These are phyloP conservation scores for Deilephila porcellus DNA, from an alignment of 2,888 invertebrate genomes.

Conservation along the genomic window DNA sequence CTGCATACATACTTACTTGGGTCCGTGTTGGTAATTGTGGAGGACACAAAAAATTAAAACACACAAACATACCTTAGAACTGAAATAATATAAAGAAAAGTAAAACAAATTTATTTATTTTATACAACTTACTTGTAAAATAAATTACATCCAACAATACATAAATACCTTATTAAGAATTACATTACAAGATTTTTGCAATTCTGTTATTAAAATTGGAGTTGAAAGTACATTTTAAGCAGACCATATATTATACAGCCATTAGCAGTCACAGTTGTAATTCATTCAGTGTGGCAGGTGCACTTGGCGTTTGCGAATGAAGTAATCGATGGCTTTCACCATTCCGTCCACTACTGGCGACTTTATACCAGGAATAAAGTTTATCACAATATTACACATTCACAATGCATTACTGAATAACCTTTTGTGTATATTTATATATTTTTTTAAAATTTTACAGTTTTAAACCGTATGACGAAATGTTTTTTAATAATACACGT, in stretches of 20 bases:
- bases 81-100: too few relatives aligned
- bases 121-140: too few relatives aligned
- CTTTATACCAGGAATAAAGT: neutral
- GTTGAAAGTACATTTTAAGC: neutral
- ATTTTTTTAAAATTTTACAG: too few relatives aligned
- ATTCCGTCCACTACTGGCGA: neutral
- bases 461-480: too few relatives aligned
- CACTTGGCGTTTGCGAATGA: slow-evolving; percentile 5
- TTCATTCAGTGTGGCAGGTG: slow-evolving; percentile 15
- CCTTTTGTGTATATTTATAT: neutral
- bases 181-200: too few relatives aligned
- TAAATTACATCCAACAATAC: too few relatives aligned
- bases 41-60: neutral
- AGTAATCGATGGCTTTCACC: slow-evolving; percentile 4
- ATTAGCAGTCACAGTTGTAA: slow-evolving; percentile 11
- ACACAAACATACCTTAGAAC: too few relatives aligned
- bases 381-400: neutral
- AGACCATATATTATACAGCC: neutral
- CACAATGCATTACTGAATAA: neutral
- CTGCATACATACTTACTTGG: too few relatives aligned
- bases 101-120: too few relatives aligned
- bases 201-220: neutral
- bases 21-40: too few relatives aligned
- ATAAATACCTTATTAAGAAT: too few relatives aligned
- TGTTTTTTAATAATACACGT: too few relatives aligned